phyloP scores from a whole-genome alignment of 1,140 invertebrate species.

The Spodoptera litura region DNA sequence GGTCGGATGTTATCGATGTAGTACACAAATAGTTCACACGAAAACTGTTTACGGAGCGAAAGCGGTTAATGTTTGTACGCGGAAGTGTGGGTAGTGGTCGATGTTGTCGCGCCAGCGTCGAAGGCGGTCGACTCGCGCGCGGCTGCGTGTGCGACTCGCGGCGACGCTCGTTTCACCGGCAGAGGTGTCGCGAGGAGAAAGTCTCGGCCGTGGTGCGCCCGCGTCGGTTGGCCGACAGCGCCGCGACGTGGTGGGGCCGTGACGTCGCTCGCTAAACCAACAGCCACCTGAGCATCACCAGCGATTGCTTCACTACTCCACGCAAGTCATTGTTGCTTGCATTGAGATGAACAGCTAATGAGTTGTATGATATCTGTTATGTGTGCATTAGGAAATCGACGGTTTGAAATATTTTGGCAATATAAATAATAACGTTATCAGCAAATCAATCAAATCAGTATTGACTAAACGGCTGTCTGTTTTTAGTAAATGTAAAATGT shows the following conservation, averaged over 20 bases:
- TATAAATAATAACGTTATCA: neutral
- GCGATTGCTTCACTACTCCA: conserved; percentile 53
- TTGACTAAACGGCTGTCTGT: neutral
- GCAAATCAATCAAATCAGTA: conserved; percentile 14
- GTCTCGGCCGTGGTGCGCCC: conserved; percentile 80
- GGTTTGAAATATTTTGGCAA: neutral
- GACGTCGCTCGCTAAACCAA: conserved; percentile 72
- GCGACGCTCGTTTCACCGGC: conserved; percentile 70
- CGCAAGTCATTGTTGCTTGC: conserved; percentile 14
- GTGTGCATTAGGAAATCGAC: conserved; percentile 11
- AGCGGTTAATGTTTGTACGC: conserved; percentile 66
- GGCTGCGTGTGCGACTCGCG: conserved; percentile 72
- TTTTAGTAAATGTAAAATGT: neutral
- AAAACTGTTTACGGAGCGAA: conserved; percentile 80
- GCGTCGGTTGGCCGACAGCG: conserved; percentile 66
- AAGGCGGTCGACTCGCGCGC: conserved; percentile 75
- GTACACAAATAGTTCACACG: conserved; percentile 71
- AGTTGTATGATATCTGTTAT: neutral
- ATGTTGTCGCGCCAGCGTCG: conserved; percentile 51
- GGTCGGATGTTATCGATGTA: conserved; percentile 49
- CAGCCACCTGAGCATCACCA: conserved; percentile 70
- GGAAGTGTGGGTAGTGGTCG: conserved; percentile 62
- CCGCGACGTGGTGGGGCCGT: conserved; percentile 70
- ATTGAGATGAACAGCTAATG: conserved; percentile 36
- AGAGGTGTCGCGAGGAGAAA: conserved; percentile 84